Conservation (phyloP, 2,113 vertebrate genomes). For the Nycticorax nycticorax region DNA sequence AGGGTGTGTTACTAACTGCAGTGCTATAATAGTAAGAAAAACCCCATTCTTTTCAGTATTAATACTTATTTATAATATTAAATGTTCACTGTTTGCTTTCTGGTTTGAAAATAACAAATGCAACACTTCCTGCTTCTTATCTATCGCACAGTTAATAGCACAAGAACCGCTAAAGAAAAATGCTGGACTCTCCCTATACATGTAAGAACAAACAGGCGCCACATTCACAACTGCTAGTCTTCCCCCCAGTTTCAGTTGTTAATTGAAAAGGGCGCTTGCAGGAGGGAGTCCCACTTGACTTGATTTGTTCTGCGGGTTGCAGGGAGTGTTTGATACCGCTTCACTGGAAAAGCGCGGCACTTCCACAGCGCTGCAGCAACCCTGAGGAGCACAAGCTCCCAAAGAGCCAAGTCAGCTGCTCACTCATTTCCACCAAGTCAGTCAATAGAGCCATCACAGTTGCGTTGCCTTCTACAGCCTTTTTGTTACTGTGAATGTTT, state of each 20-base stretch:
- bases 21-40: not conserved
- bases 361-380: not conserved
- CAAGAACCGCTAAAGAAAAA: not conserved
- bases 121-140: not conserved
- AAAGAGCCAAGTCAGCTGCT: fast-evolving
- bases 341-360: not conserved
- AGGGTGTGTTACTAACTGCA: not conserved
- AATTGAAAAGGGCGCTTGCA: not conserved
- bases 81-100: not conserved
- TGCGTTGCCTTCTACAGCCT: not conserved
- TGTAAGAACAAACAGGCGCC: fast-evolving
- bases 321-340: not conserved
- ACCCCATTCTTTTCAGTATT: not conserved
- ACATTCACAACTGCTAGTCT: not conserved
- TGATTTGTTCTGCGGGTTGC: not conserved
- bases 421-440: fast-evolving
- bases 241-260: not conserved
- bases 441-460: fast-evolving
- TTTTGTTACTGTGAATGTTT: fast-evolving
- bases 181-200: not conserved
- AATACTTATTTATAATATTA: not conserved
- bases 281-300: not conserved
- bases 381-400: not conserved
- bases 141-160: not conserved
- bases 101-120: not conserved